Conservation (phyloP, 2,113 vertebrate genomes). For the Hipposideros armiger region DNA sequence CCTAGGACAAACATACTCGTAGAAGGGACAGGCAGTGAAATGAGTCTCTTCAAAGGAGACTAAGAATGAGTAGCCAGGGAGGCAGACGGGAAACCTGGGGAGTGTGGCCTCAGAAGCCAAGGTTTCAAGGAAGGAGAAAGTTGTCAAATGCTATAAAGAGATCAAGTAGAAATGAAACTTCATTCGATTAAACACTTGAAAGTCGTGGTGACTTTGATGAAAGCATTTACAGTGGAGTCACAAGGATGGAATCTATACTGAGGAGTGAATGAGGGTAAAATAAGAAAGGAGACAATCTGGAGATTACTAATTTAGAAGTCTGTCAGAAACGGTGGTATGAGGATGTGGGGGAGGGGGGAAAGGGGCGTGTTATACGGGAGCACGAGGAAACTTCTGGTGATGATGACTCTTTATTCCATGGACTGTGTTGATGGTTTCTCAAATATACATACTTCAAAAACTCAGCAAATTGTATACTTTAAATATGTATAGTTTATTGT, state of each 20-base stretch:
- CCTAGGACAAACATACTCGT: neutral
- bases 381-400: neutral
- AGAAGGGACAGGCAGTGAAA: neutral
- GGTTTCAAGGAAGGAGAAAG: neutral
- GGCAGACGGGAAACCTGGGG: neutral
- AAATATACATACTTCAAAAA: neutral
- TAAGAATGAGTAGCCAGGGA: neutral
- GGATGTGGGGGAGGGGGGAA: neutral
- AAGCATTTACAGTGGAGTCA: neutral
- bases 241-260: neutral
- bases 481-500: neutral
- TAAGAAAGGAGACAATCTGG: neutral
- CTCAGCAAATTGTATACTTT: neutral
- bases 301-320: conserved; percentile 29
- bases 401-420: neutral
- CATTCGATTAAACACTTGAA: conserved; percentile 42
- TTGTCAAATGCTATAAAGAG: neutral
- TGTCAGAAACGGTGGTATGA: neutral
- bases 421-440: neutral
- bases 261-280: neutral
- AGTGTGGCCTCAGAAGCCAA: neutral
- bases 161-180: neutral
- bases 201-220: neutral
- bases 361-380: neutral
- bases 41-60: neutral